Conservation (phyloP, 1,140 invertebrate genomes). For the Propsilocerus akamusi region DNA sequence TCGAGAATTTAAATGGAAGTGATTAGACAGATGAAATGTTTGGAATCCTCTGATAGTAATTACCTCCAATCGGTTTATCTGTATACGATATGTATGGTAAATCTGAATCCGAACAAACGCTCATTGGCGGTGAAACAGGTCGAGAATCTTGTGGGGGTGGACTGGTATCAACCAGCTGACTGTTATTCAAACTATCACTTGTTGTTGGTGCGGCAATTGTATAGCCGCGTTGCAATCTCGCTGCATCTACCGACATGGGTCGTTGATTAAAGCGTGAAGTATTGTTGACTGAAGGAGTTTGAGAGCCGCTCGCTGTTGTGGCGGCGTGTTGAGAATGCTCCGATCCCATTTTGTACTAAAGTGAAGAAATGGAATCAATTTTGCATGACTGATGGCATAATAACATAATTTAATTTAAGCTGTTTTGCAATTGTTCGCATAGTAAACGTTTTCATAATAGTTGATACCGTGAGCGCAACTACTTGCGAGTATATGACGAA, state of each 20-base stretch:
- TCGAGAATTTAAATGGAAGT: neutral
- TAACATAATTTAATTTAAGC: too few species aligned
- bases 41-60: conserved; percentile 5
- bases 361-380: too few species aligned
- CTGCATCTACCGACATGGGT: conserved; percentile 12
- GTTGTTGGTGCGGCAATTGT: conserved; percentile 31
- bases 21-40: neutral
- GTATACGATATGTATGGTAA: conserved; percentile 90
- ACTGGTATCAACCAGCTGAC: conserved; percentile 8
- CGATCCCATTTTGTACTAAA: conserved; percentile 30
- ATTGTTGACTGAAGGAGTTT: conserved; percentile 8
- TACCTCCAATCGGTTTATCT: conserved; percentile 72
- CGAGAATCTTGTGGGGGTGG: conserved; percentile 35
- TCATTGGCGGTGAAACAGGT: conserved; percentile 62
- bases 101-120: conserved; percentile 75
- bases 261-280: conserved; percentile 15
- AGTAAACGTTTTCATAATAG: too few species aligned
- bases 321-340: conserved; percentile 31
- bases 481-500: too few species aligned
- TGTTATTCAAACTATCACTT: conserved; percentile 10
- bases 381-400: too few species aligned
- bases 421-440: too few species aligned
- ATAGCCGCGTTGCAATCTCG: conserved; percentile 29
- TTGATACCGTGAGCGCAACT: too few species aligned
- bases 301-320: conserved; percentile 8